Evolutionary conservation across 2,797 vertebrate genomes (phyloP).

Genomic region (Sylvia borin): DNA sequence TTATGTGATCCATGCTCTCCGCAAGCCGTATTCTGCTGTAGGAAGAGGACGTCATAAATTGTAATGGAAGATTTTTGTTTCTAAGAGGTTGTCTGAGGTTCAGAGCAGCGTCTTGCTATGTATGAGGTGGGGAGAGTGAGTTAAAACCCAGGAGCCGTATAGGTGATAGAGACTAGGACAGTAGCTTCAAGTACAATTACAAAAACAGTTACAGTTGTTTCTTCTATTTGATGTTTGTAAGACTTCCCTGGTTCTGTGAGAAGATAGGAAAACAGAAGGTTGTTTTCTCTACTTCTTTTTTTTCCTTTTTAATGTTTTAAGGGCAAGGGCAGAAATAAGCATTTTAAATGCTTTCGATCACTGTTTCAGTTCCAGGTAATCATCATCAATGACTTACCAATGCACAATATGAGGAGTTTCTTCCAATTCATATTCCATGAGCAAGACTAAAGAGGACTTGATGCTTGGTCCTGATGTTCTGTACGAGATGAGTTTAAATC

Average conservation of each 20-base stretch:
- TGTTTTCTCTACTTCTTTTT: background rate
- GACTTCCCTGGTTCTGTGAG: background rate
- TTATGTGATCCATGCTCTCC: background rate
- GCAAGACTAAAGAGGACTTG: background rate
- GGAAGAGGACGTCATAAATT: constrained; percentile 4
- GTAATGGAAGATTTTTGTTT: background rate
- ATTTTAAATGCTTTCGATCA: background rate
- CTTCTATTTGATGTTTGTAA: background rate
- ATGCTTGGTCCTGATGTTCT: background rate
- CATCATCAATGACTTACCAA: background rate
- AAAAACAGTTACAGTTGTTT: background rate
- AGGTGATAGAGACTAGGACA: background rate
- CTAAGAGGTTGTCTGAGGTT: background rate
- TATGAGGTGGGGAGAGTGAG: background rate
- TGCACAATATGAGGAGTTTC: background rate
- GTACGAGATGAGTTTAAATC: background rate
- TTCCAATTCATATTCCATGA: background rate
- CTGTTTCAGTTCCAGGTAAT: background rate
- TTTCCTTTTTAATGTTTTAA: background rate
- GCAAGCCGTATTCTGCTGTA: background rate
- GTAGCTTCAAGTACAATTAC: background rate
- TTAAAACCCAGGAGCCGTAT: background rate
- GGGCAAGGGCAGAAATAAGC: background rate
- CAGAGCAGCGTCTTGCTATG: background rate
- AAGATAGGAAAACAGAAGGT: background rate